Evolutionary conservation across 1,140 invertebrate genomes (phyloP).

Genomic region (Eueides isabella): DNA sequence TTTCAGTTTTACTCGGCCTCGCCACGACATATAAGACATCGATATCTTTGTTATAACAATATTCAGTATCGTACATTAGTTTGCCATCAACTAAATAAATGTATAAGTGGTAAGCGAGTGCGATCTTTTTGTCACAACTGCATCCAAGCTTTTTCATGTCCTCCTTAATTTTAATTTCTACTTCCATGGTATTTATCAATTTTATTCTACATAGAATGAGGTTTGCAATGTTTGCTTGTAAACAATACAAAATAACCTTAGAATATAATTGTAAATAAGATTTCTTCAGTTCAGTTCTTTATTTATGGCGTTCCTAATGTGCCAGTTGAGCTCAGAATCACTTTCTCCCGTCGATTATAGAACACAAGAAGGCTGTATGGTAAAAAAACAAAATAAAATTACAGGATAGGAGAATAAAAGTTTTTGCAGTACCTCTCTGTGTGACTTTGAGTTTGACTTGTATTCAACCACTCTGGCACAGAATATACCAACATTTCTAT

Average conservation of each 20-base stretch:
- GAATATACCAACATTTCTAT: no score
- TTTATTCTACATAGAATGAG: background rate
- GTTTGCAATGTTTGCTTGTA: background rate
- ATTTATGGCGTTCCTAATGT: no score
- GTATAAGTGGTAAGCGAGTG: slow-evolving; percentile 66
- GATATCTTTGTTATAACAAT: slow-evolving; percentile 74
- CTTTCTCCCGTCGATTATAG: no score
- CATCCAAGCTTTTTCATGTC: slow-evolving; percentile 74
- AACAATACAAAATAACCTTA: background rate
- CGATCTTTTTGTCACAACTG: slow-evolving; percentile 61
- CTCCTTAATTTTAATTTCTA: slow-evolving; percentile 72
- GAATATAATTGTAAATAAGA: no score
- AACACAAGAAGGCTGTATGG: no score
- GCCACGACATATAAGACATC: slow-evolving; percentile 70
- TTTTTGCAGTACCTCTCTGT: no score
- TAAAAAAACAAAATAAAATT: no score
- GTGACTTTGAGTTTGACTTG: no score
- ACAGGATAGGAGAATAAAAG: no score
- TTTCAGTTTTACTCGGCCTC: slow-evolving; percentile 58
- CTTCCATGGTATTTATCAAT: slow-evolving; percentile 53
- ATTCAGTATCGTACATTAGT: slow-evolving; percentile 76
- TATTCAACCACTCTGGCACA: no score
- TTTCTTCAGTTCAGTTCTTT: no score
- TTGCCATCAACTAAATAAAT: slow-evolving; percentile 71
- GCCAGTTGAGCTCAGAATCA: no score